These are phyloP conservation scores for Parazoanthus darwini DNA, from an alignment of 92 coral and sea anemone genomes.

Conservation along the genomic window DNA sequence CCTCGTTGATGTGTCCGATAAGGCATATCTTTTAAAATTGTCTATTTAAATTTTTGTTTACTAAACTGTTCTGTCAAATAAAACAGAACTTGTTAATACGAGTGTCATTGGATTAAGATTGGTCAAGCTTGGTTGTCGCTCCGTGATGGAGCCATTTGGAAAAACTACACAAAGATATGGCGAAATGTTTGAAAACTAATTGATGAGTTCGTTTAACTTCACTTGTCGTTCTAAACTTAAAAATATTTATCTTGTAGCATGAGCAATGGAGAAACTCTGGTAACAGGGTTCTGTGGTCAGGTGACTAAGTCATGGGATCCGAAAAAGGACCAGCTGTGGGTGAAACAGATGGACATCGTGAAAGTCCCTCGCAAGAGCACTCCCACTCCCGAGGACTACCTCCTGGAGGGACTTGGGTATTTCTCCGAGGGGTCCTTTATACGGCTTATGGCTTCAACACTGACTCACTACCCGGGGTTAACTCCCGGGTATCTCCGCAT, in stretches of 20 bases:
- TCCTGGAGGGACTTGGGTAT: constrained; percentile 9
- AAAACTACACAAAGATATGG: no score
- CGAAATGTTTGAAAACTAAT: no score
- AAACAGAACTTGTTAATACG: no score
- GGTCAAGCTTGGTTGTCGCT: no score
- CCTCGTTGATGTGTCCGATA: no score
- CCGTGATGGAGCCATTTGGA: no score
- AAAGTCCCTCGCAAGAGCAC: constrained; percentile 26
- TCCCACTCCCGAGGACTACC: constrained; percentile 21
- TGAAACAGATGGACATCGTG: constrained; percentile 36
- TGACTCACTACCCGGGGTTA: constrained; percentile 11
- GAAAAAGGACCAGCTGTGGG: constrained; percentile 38
- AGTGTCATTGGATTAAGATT: no score
- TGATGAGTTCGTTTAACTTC: background rate
- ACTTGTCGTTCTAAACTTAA: background rate
- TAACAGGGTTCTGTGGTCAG: constrained; percentile 8
- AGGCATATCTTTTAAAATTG: no score
- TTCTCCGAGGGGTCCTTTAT: constrained; percentile 23
- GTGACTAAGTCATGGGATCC: constrained; percentile 22
- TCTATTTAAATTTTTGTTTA: no score
- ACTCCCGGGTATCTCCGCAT: constrained; percentile 39
- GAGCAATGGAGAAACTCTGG: constrained; percentile 26
- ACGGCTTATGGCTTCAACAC: constrained; percentile 21
- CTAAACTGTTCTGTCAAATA: no score
- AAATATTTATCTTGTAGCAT: background rate